Evolutionary conservation across 2,113 vertebrate species (phyloP).

Genomic region (Madoqua kirkii): DNA sequence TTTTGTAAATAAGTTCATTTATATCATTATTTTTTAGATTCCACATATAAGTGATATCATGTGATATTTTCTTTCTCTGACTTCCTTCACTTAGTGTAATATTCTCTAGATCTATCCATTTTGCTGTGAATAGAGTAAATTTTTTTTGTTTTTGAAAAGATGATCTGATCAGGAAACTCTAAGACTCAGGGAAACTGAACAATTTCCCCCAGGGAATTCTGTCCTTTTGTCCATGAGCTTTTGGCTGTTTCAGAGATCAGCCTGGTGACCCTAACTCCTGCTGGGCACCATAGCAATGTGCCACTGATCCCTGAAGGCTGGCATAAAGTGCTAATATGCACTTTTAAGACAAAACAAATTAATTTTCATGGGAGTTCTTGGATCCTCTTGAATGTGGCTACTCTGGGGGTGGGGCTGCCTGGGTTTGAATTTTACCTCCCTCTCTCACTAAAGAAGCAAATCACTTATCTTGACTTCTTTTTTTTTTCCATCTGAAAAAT

Average conservation of each 20-base stretch:
- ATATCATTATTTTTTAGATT: neutral
- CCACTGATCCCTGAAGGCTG: neutral
- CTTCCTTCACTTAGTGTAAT: neutral
- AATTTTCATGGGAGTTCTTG: neutral
- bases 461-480: neutral
- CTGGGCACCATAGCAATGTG: neutral
- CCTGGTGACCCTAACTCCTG: fast-evolving
- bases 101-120: neutral
- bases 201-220: neutral
- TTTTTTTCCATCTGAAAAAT: neutral
- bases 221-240: fast-evolving
- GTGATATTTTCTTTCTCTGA: neutral
- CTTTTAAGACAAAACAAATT: neutral
- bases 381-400: neutral
- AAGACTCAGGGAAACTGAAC: neutral
- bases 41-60: neutral
- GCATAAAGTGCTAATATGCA: neutral
- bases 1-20: neutral
- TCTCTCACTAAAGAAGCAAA: neutral
- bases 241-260: neutral
- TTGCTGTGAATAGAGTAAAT: neutral
- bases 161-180: neutral
- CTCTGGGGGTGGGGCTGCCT: neutral
- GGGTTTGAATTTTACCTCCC: neutral
- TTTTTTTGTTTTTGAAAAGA: neutral